Evolutionary conservation across 2,797 vertebrate genomes (phyloP).

Genomic region (Anomalospiza imberbis): DNA sequence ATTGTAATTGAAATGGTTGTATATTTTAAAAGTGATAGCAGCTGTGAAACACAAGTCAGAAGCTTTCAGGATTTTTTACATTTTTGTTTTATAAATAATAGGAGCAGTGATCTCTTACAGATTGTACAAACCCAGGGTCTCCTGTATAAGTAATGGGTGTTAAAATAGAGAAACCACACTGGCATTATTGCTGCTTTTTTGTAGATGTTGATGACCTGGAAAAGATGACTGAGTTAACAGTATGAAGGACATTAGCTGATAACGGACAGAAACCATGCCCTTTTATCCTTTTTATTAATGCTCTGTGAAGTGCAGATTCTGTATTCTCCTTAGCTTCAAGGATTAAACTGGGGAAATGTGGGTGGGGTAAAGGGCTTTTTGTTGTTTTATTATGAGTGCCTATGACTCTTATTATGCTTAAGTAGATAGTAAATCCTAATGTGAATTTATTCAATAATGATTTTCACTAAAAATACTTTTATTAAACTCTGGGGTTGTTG

Average conservation of each 20-base stretch:
- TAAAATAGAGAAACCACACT: neutral
- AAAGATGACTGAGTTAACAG: neutral
- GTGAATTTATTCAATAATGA: neutral
- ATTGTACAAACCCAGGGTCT: neutral
- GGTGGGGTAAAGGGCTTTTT: neutral
- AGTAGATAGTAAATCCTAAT: neutral
- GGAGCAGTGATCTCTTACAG: neutral
- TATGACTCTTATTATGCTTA: neutral
- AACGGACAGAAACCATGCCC: neutral
- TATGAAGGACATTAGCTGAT: neutral
- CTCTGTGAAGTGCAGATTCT: neutral
- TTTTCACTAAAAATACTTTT: neutral
- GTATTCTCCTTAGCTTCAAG: neutral
- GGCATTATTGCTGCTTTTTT: neutral
- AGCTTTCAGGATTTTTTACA: neutral
- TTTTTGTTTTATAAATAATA: neutral
- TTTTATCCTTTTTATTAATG: neutral
- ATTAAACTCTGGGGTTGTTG: neutral
- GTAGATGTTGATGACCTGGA: neutral
- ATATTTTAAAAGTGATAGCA: neutral
- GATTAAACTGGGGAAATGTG: neutral
- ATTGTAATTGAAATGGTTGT: neutral
- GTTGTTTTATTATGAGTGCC: neutral
- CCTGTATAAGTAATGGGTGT: neutral
- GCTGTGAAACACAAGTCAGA: neutral